Evolutionary conservation across 2,888 invertebrate species (phyloP).

Genomic region (Vesta saturnalis): DNA sequence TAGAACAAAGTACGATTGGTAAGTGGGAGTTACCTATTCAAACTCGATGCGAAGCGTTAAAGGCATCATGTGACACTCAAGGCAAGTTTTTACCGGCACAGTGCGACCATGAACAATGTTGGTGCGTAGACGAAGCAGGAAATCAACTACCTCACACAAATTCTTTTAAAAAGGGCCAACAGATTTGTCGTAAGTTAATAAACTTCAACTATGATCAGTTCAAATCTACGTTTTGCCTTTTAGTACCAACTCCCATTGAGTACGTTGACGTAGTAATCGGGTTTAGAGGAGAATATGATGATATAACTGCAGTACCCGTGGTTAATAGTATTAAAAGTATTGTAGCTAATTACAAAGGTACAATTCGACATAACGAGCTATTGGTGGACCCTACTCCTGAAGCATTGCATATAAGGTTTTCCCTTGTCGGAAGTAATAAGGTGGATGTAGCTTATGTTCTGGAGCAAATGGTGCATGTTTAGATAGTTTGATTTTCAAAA

Average conservation of each 20-base stretch:
- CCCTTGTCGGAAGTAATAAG: slow-evolving; percentile 76
- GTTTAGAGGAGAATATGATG: slow-evolving; percentile 71
- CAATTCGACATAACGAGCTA: slow-evolving; percentile 63
- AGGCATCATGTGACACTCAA: slow-evolving; percentile 71
- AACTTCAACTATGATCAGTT: neutral
- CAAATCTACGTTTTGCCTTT: slow-evolving; percentile 39
- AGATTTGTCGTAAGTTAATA: slow-evolving; percentile 65
- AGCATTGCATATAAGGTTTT: slow-evolving; percentile 67
- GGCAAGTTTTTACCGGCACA: slow-evolving; percentile 81
- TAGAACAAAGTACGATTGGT: slow-evolving; percentile 35
- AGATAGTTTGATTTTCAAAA: too few relatives aligned
- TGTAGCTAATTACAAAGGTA: slow-evolving; percentile 62
- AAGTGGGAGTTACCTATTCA: slow-evolving; percentile 52
- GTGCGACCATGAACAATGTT: slow-evolving; percentile 77
- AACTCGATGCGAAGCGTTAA: slow-evolving; percentile 63
- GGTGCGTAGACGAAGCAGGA: slow-evolving; percentile 89
- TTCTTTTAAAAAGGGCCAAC: slow-evolving; percentile 69
- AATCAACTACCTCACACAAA: slow-evolving; percentile 72
- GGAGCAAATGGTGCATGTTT: slow-evolving; percentile 73
- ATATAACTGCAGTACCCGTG: slow-evolving; percentile 63
- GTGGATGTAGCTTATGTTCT: slow-evolving; percentile 82
- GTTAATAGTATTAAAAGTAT: slow-evolving; percentile 62
- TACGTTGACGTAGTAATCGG: slow-evolving; percentile 80
- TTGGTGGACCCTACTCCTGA: slow-evolving; percentile 65
- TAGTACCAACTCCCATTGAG: slow-evolving; percentile 77